Percentiles rank a stretch among this genome's conserved stretches.
phyloP scores from a whole-genome alignment of 2,888 invertebrate species.

The Harmothoe impar region DNA sequence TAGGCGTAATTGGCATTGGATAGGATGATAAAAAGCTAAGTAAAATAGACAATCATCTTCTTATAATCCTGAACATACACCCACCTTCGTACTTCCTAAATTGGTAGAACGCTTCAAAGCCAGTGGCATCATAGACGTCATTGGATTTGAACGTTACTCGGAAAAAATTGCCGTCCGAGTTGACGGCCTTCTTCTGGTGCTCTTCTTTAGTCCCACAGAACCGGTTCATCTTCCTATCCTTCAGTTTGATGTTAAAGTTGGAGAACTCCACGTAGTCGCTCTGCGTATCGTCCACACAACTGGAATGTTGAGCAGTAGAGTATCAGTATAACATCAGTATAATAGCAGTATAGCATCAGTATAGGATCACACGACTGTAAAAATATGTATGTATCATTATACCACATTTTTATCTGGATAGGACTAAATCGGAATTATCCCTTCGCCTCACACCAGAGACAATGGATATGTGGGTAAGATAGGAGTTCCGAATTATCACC shows the following conservation, averaged over 20 bases:
- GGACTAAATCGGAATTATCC: no score
- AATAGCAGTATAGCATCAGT: not conserved
- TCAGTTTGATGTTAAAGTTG: conserved; percentile 90
- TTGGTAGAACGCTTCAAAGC: conserved; percentile 95
- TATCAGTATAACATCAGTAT: no score
- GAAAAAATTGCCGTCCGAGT: conserved; percentile 96
- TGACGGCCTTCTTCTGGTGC: conserved; percentile 83
- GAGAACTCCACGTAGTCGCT: conserved; percentile 98
- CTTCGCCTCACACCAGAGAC: no score
- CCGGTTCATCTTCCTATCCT: conserved; percentile 93
- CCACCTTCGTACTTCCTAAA: conserved; percentile 85
- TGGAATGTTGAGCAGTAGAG: no score
- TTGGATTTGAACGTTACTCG: conserved; percentile 97
- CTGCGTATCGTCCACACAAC: conserved; percentile 94
- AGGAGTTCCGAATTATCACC: no score
- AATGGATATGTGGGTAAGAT: no score
- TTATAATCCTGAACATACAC: not conserved
- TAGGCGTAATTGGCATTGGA: no score
- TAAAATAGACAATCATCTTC: no score
- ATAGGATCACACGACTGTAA: no score
- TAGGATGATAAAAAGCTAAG: no score
- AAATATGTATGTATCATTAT: no score
- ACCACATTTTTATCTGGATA: no score
- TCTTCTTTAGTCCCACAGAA: conserved; percentile 88
- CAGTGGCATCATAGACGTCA: conserved; percentile 95